These are phyloP conservation scores for Drosophila subsilvestris DNA, from an alignment of 2,888 invertebrate genomes.

Conservation along the genomic window DNA sequence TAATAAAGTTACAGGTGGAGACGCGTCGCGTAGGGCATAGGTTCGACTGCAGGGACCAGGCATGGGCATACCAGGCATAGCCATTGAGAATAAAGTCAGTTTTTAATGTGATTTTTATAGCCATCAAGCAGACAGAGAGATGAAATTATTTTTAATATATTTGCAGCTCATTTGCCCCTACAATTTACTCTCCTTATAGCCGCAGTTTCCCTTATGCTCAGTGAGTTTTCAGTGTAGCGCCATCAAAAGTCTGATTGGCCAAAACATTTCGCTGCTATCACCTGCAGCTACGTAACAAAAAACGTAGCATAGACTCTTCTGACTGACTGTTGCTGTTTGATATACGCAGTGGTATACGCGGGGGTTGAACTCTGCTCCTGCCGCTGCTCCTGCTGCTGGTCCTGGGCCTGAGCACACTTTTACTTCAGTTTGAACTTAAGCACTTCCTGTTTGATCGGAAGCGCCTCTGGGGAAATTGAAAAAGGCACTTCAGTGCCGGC, in stretches of 20 bases:
- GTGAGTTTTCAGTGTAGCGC: slow-evolving; percentile 5
- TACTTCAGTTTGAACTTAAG: slow-evolving; percentile 80
- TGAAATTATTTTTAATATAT: background rate
- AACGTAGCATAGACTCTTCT: background rate
- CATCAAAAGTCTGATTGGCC: slow-evolving; percentile 5
- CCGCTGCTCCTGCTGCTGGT: background rate
- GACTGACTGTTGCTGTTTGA: slow-evolving; percentile 38
- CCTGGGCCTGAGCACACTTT: slow-evolving; percentile 51
- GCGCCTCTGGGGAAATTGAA: slow-evolving; percentile 83
- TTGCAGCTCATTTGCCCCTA: too few species aligned
- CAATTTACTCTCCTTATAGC: too few species aligned
- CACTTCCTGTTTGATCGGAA: slow-evolving; percentile 84
- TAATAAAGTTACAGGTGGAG: slow-evolving; percentile 76
- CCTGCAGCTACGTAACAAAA: background rate
- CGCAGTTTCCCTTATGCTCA: background rate
- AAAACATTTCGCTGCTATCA: background rate
- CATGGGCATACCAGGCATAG: slow-evolving; percentile 1
- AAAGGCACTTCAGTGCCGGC: slow-evolving; percentile 78
- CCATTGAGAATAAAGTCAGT: too few species aligned
- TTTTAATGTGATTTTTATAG: too few species aligned
- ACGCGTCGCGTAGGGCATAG: slow-evolving; percentile 10
- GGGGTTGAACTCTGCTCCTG: background rate
- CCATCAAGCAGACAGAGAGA: too few species aligned
- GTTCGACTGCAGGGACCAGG: background rate
- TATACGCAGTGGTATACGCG: slow-evolving; percentile 16